These are phyloP conservation scores for Zophobas morio DNA, from an alignment of 1,140 invertebrate species.

Conservation along the genomic window DNA sequence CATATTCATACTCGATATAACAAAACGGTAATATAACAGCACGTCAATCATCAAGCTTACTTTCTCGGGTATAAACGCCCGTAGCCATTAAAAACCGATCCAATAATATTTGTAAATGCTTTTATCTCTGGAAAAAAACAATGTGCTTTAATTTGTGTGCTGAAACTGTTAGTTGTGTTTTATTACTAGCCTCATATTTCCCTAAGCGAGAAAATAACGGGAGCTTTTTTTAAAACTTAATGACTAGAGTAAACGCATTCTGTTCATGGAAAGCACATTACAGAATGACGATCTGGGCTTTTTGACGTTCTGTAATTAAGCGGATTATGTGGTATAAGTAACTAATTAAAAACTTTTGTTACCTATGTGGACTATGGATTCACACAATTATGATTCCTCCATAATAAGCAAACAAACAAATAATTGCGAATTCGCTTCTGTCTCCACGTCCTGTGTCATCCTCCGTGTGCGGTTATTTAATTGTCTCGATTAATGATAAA, in stretches of 20 bases:
- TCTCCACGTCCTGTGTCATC: too few relatives aligned
- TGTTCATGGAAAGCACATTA: neutral
- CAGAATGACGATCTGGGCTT: neutral
- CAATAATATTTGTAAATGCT: conserved; percentile 13
- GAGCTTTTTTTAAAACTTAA: neutral
- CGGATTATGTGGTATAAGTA: neutral
- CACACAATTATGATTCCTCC: too few relatives aligned
- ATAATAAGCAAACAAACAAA: too few relatives aligned
- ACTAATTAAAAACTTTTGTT: too few relatives aligned
- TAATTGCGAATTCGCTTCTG: too few relatives aligned
- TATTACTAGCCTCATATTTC: neutral
- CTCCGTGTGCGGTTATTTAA: too few relatives aligned
- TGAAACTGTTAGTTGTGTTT: conserved; percentile 20
- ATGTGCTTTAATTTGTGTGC: conserved; percentile 12
- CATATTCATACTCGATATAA: too few relatives aligned
- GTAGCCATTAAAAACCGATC: neutral
- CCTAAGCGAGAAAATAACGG: neutral
- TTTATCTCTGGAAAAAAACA: conserved; percentile 13
- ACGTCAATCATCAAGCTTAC: too few relatives aligned
- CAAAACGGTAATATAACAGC: too few relatives aligned
- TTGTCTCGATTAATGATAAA: too few relatives aligned
- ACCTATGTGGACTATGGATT: too few relatives aligned
- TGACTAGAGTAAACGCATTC: neutral
- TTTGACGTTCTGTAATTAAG: neutral
- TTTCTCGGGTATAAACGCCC: neutral